These are phyloP conservation scores for Eueremaeus valkanovi DNA, from an alignment of 2,888 invertebrate species.

Conservation along the genomic window DNA sequence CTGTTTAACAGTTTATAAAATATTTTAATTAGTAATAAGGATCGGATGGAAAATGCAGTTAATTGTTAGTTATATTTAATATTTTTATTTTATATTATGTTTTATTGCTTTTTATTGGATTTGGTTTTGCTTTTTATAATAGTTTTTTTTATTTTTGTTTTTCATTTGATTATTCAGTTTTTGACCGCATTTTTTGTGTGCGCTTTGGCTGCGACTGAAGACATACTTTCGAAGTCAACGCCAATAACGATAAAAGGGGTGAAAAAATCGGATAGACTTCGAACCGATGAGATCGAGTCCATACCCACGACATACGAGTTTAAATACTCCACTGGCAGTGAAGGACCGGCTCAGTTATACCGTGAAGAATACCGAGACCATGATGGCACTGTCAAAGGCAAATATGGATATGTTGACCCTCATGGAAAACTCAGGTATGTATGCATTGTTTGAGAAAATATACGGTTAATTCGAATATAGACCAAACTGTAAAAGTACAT, in stretches of 20 bases:
- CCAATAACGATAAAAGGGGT: not conserved
- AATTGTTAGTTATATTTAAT: not conserved
- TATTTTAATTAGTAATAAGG: too few relatives aligned
- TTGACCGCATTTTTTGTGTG: slow-evolving; percentile 4
- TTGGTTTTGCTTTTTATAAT: too few relatives aligned
- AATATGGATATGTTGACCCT: slow-evolving; percentile 40
- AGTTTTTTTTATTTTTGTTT: not conserved
- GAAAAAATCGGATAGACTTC: not conserved
- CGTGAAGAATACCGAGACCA: slow-evolving; percentile 36
- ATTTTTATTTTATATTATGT: not conserved
- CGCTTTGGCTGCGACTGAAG: not conserved
- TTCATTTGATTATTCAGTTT: not conserved
- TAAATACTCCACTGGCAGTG: slow-evolving; percentile 26
- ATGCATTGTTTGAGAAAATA: too few relatives aligned
- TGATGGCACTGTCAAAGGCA: slow-evolving; percentile 25
- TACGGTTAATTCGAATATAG: too few relatives aligned
- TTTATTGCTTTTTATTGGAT: not conserved
- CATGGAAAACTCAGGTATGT: slow-evolving; percentile 35
- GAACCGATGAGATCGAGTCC: not conserved
- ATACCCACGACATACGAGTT: slow-evolving; percentile 24
- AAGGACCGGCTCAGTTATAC: slow-evolving; percentile 25
- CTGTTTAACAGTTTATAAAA: too few relatives aligned
- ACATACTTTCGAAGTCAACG: not conserved
- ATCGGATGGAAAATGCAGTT: not conserved
- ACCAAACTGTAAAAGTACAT: too few relatives aligned